Evolutionary conservation across 2,888 invertebrate species (phyloP), one percentile per base, ranked within the genome.

Genomic region (Drosophila greeni): DNA sequence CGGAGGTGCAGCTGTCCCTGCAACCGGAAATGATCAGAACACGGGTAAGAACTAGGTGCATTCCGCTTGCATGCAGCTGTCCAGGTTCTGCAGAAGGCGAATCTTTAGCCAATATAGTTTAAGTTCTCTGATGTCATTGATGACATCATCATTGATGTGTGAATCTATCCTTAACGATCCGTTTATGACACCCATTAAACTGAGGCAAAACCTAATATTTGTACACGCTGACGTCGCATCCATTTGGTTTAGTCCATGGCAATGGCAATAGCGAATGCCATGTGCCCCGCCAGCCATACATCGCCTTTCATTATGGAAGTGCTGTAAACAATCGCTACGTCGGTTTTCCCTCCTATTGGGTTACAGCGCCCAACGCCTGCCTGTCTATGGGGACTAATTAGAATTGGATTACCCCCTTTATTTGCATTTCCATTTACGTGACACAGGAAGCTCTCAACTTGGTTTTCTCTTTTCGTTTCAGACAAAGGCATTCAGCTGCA

Each of bases 401-500:
- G 37, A 66, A 42, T 58, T 43, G 16, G 36, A 40, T 39, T 47
- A 14, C 39, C 16, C 16, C 23, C 14, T 29, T 55, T 43, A 11
- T 43, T 64, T 45, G 11, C 45, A 16, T 37, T 59, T 43, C 26
- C 40, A 43, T 43, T 37, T 31, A 42, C 5, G 39, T 20, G 36
- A 37, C 47, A 43, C 24, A 40, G 48, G 5, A 40, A 20, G 53
- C 43, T 33, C 23, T 48, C 18, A 70, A 68, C 57, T 42, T 48
- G 48, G 9, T n/a, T 20, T 34, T 36, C 20, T 43, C 9, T 8
- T 33, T 12, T 53, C 7, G 7, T 75, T 76, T 26, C 51, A 79
- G 82, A 79, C 64, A 79, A 79, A 33, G 72, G 60, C 59, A 82
- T 67, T 62, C 45, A 42, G 16, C 45, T 18, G 45, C 82, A 70